Evolutionary conservation across 2,888 invertebrate genomes (phyloP), one percentile per base, ranked within the genome.

Genomic region (Creontiades dilutus): DNA sequence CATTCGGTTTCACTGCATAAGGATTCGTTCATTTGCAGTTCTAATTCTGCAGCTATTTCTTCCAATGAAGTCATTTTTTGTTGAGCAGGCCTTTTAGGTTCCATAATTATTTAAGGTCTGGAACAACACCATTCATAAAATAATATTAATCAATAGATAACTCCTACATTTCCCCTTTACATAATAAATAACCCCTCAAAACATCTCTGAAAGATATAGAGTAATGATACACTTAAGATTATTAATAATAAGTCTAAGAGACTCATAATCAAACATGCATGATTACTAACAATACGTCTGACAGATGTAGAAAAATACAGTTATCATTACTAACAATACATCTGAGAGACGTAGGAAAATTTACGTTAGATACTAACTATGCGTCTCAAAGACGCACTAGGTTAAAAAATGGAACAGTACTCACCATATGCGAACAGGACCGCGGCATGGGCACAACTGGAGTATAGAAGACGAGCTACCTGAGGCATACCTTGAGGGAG

Each of bases 181-280:
- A 52, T 37, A 37, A 37, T 37, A 37, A 37, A 37, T 37, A 76
- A 76, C 27, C 28, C 76, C 28, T 76, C 37, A 37, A 37, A 14
- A 76, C 76, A 76, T 76, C 52, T 52, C 52, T 52, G 52, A 52
- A 52, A 52, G 52, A 52, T 11, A 52, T 52, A 52, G 52, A 52
- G 52, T 52, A 12, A 2, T 14, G 52, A 52, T 52, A 52, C 52
- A 52, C 52, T 12, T 52, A 52, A 37, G 37, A 37, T 37, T 37
- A 37, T 7, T 37, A 37, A 37, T 37, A 37, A 37, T 7, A 37
- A 37, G 37, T 37, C 37, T 37, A 37, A 37, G 37, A 37, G 37
- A 37, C 37, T 37, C 37, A 37, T 37, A 37, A 37, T 4, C 37
- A 37, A 37, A 37, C 7, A 37, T 37, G 37, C 7, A 37, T 52